phyloP scores from a whole-genome alignment of 2,113 vertebrate genomes.

The Lampris incognitus region DNA sequence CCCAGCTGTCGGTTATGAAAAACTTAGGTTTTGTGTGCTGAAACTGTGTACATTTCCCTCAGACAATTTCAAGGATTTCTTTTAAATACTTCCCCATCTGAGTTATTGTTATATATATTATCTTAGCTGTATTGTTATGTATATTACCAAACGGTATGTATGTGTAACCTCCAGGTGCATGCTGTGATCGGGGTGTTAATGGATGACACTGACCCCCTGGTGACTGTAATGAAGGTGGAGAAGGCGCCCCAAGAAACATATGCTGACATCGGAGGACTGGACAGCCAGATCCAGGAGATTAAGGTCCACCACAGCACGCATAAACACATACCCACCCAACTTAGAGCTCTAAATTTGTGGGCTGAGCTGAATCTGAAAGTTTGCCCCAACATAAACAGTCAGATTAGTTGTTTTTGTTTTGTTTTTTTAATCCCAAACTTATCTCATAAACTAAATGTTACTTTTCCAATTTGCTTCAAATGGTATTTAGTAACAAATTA shows the following conservation, averaged over 20 bases:
- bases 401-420: too few species aligned
- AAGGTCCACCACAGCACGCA: constrained; percentile 81
- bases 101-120: background rate
- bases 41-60: background rate
- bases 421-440: too few species aligned
- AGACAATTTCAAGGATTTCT: too few species aligned
- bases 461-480: too few species aligned
- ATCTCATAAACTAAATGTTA: too few species aligned
- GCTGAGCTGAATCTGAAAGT: too few species aligned
- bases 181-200: constrained; percentile 97
- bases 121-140: background rate
- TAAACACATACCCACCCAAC: background rate
- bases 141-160: background rate
- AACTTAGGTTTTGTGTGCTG: background rate
- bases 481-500: too few species aligned
- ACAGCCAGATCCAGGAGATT: constrained; percentile 98
- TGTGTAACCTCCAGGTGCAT: constrained; percentile 85
- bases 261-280: constrained; percentile 95
- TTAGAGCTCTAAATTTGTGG: background rate
- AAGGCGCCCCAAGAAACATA: constrained; percentile 98
- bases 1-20: background rate
- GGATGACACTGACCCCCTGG: constrained; percentile 97
- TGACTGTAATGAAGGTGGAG: constrained; percentile 99
- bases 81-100: too few species aligned
- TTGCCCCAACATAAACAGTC: too few species aligned